Evolutionary conservation across 64 coral and sea anemone genomes (phyloP).

Genomic region (Montipora foliosa): DNA sequence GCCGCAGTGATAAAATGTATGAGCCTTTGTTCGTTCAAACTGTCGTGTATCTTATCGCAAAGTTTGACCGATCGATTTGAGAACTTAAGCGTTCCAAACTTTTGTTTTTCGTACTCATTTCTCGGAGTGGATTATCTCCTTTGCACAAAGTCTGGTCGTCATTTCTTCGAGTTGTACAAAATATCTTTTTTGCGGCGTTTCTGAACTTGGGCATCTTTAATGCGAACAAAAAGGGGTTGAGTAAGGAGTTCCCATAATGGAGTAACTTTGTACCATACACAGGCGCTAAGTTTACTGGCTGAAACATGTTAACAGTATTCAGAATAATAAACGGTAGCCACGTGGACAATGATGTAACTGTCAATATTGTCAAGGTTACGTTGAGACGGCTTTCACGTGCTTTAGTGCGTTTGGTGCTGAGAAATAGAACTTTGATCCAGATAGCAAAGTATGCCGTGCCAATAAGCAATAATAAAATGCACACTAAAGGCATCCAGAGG

Average conservation of each 20-base stretch:
- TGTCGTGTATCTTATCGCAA: background rate
- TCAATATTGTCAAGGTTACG: conserved; percentile 41
- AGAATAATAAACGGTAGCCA: conserved; percentile 40
- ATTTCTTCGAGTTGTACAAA: background rate
- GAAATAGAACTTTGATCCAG: conserved; percentile 24
- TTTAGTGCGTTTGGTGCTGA: conserved; percentile 3
- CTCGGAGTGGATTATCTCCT: background rate
- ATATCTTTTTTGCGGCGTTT: conserved; percentile 5
- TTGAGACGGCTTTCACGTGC: conserved; percentile 32
- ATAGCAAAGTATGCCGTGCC: conserved; percentile 7
- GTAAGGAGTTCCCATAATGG: conserved; percentile 24
- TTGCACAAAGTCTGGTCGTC: background rate
- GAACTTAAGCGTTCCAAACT: conserved; percentile 1
- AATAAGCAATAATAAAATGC: conserved; percentile 5
- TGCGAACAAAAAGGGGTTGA: conserved; percentile 51
- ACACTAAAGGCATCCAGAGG: conserved; percentile 31
- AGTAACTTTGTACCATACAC: conserved; percentile 16
- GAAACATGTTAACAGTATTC: conserved; percentile 30
- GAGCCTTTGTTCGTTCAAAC: background rate
- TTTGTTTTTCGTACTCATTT: background rate
- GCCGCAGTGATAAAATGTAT: too few relatives aligned
- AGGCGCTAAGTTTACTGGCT: background rate
- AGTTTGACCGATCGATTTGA: background rate
- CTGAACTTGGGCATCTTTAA: conserved; percentile 42
- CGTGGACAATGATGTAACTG: conserved; percentile 10